Conservation (phyloP, 2,888 invertebrate genomes). For the Leistus spinibarbis region DNA sequence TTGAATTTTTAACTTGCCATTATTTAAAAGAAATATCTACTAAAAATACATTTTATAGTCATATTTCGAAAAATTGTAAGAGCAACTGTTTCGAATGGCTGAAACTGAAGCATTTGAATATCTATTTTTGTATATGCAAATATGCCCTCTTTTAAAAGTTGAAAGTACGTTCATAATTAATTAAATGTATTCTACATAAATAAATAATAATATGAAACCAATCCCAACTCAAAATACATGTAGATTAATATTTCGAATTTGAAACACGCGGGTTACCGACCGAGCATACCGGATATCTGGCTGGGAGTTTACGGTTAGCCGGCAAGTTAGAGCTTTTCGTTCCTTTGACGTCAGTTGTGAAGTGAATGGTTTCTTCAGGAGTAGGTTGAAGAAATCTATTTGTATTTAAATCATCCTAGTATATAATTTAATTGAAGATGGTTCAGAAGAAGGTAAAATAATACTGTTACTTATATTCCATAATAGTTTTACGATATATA, state of each 20-base stretch:
- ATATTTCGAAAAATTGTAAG: no score
- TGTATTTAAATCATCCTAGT: conserved; percentile 45
- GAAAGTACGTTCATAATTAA: no score
- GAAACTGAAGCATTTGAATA: no score
- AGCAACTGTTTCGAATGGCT: no score
- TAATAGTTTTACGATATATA: conserved; percentile 29
- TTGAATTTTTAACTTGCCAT: no score
- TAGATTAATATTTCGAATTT: background rate
- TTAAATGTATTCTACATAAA: no score
- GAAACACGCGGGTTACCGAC: background rate
- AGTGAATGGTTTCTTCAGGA: conserved; percentile 31
- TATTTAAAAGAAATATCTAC: no score
- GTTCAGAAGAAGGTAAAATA: conserved; percentile 53
- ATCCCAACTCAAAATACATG: no score
- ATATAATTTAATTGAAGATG: conserved; percentile 46
- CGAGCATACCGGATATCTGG: background rate
- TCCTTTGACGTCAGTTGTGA: conserved; percentile 30
- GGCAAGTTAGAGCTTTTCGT: conserved; percentile 17
- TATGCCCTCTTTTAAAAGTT: no score
- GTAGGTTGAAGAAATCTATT: conserved; percentile 31
- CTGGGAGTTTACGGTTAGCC: background rate
- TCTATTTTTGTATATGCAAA: no score
- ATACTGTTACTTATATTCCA: conserved; percentile 25
- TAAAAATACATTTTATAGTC: no score
- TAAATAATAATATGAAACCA: no score